phyloP scores from a whole-genome alignment of 2,113 vertebrate species.

The Sitta europaea region DNA sequence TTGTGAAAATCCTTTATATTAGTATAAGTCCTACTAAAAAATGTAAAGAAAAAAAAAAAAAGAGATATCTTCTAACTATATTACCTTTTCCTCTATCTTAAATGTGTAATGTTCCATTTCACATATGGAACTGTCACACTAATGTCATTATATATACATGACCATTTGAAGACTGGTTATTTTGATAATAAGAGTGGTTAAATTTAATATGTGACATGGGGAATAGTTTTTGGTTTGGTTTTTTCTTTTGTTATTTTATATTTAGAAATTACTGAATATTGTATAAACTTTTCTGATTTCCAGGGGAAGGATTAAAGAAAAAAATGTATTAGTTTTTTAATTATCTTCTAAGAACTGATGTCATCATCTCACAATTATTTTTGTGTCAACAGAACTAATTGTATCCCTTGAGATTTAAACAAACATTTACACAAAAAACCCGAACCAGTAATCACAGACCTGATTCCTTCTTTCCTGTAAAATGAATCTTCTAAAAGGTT shows the following conservation, averaged over 20 bases:
- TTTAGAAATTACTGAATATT: neutral
- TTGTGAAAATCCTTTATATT: neutral
- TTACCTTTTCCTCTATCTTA: neutral
- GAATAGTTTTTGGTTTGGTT: too few species aligned
- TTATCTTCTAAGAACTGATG: neutral
- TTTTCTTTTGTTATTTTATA: neutral
- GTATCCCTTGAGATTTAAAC: neutral
- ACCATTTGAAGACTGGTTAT: neutral
- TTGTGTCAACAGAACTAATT: neutral
- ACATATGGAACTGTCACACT: neutral
- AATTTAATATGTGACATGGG: neutral
- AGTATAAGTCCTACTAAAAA: neutral
- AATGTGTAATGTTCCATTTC: neutral
- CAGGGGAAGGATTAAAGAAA: neutral
- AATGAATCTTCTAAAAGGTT: neutral
- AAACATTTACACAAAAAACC: rapidly evolving
- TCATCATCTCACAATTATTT: neutral
- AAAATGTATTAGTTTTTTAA: neutral
- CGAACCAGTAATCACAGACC: neutral
- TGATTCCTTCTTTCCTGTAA: neutral
- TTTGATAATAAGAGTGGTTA: neutral
- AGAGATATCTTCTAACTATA: neutral
- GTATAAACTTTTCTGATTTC: neutral
- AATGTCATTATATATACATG: neutral
- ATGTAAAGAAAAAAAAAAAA: neutral